A percentile compares a stretch with the other conserved stretches of the same genome.
Conservation (phyloP, 2,797 vertebrate species). For the Phoxinus dragarum region DNA sequence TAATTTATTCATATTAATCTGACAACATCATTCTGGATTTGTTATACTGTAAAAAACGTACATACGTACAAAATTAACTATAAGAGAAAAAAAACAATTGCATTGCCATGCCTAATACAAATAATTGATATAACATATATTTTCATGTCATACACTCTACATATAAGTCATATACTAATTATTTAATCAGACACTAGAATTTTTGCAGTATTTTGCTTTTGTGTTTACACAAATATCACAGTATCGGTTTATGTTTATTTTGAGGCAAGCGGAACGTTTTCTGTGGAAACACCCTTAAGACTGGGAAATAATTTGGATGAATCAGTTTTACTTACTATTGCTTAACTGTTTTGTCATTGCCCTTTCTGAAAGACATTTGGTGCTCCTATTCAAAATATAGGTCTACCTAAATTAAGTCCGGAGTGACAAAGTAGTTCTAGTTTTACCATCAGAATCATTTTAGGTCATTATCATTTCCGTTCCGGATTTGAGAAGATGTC, state of each 20-base stretch:
- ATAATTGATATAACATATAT: neutral
- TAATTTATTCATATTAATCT: neutral
- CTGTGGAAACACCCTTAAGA: neutral
- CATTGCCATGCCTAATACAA: neutral
- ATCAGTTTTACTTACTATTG: neutral
- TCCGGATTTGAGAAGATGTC: slow-evolving; percentile 7
- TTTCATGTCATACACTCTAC: neutral
- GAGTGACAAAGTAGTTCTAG: neutral
- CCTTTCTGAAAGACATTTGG: slow-evolving; percentile 3
- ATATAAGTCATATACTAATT: neutral
- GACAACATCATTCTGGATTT: neutral
- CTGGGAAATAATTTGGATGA: neutral
- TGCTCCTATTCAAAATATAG: slow-evolving; percentile 1
- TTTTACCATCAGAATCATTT: neutral
- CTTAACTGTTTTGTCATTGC: neutral
- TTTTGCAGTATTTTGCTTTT: neutral
- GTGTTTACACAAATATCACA: neutral
- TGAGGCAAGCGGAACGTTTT: neutral
- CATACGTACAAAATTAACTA: neutral
- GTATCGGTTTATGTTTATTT: neutral
- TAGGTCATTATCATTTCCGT: neutral
- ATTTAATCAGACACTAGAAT: neutral
- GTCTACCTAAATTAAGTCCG: neutral
- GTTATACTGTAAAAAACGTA: neutral
- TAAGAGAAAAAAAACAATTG: neutral